These are phyloP conservation scores for Ondatra zibethicus DNA, from an alignment of 2,113 vertebrate genomes.

Conservation along the genomic window DNA sequence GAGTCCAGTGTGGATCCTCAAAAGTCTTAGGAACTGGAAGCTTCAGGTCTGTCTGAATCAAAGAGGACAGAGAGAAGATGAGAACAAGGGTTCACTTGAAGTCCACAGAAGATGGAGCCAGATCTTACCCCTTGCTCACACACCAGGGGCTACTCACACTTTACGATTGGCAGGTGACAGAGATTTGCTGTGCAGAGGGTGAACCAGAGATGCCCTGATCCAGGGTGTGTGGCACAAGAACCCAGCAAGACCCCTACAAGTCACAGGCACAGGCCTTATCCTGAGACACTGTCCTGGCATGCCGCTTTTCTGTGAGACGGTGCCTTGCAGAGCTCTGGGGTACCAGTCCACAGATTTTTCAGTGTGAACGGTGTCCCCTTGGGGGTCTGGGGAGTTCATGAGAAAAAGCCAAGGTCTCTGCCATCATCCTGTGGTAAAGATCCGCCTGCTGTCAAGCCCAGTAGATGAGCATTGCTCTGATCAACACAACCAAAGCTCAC, in stretches of 20 bases:
- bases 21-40: neutral
- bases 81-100: neutral
- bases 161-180: neutral
- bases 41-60: neutral
- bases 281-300: accelerated
- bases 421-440: neutral
- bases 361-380: accelerated
- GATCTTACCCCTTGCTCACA: neutral
- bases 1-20: neutral
- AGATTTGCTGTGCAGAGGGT: neutral
- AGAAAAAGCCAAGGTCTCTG: neutral
- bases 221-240: neutral
- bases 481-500: neutral
- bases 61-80: neutral
- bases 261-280: neutral
- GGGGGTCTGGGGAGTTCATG: neutral
- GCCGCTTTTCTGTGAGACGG: neutral
- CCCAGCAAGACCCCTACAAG: neutral
- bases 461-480: neutral
- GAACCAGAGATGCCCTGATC: neutral
- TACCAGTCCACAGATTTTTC: neutral
- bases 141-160: too few relatives aligned
- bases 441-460: neutral
- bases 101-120: neutral
- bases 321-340: neutral